Percentiles rank a stretch among this genome's conserved stretches.
These are phyloP conservation scores for Chymomyza costata DNA, from an alignment of 1,140 invertebrate genomes.

Conservation along the genomic window DNA sequence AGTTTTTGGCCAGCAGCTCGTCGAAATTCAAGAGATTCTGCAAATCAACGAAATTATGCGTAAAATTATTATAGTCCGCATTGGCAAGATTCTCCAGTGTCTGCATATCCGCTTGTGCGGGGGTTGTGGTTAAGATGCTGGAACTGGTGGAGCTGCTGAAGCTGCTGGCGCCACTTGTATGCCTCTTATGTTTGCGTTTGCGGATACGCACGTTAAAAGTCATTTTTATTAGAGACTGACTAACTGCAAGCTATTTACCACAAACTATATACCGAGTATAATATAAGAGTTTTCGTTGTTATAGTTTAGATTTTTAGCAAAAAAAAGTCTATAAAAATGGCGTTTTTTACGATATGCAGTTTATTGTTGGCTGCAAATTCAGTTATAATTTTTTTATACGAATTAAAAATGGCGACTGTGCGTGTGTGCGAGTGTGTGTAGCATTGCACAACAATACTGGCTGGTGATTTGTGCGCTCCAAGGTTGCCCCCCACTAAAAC, in stretches of 20 bases:
- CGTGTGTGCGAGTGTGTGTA: constrained; percentile 9
- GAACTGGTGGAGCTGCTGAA: constrained; percentile 6
- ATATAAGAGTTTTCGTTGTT: constrained; percentile 18
- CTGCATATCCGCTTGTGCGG: constrained; percentile 27
- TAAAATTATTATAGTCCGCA: constrained; percentile 60
- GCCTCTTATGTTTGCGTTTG: constrained; percentile 54
- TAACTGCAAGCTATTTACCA: constrained; percentile 5
- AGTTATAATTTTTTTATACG: constrained; percentile 34
- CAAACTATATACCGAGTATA: too few relatives aligned
- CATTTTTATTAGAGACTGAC: constrained; percentile 24
- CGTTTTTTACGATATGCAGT: constrained; percentile 50
- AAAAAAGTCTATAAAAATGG: constrained; percentile 66
- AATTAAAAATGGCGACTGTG: constrained; percentile 2
- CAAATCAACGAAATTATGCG: constrained; percentile 69
- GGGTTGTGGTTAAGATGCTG: constrained; percentile 1
- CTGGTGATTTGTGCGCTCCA: constrained; percentile 37
- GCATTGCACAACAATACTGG: constrained; percentile 53
- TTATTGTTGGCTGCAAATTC: constrained; percentile 41
- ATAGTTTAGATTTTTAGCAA: constrained; percentile 21
- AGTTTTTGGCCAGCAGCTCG: constrained; percentile 30
- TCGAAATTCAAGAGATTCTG: constrained; percentile 66
- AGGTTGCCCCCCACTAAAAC: constrained; percentile 39
- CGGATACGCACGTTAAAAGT: constrained; percentile 45
- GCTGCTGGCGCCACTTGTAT: constrained; percentile 42
- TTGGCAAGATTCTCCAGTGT: constrained; percentile 21